Evolutionary conservation across 1,140 invertebrate genomes (phyloP).

Genomic region (Drosophila willistoni): DNA sequence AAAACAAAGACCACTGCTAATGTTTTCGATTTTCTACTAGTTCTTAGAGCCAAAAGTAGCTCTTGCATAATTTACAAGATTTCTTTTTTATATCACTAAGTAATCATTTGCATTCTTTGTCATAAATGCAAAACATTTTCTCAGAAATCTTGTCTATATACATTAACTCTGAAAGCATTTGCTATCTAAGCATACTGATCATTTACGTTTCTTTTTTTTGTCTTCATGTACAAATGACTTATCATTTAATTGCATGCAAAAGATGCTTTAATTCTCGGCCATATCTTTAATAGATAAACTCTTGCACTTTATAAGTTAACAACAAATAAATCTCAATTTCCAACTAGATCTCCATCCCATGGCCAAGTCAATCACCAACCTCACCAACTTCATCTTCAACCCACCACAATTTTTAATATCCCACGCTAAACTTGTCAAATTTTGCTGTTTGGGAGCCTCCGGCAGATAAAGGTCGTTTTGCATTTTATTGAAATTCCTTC

Average conservation of each 20-base stretch:
- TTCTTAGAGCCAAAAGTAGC: too few relatives aligned
- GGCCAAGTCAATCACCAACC: background rate
- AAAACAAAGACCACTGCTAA: too few relatives aligned
- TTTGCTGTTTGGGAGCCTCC: slow-evolving; percentile 18
- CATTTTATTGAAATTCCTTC: slow-evolving; percentile 71
- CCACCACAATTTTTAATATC: slow-evolving; percentile 55
- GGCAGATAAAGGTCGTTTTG: slow-evolving; percentile 64
- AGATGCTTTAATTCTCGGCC: background rate
- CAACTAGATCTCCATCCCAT: slow-evolving; percentile 30
- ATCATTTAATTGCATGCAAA: slow-evolving; percentile 12
- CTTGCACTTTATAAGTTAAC: slow-evolving; percentile 5
- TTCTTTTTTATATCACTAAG: background rate
- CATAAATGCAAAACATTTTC: background rate
- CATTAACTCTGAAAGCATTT: slow-evolving; percentile 4
- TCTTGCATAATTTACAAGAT: background rate
- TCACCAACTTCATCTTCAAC: background rate
- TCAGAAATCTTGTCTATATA: background rate
- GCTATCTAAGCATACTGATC: background rate
- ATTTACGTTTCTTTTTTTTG: background rate
- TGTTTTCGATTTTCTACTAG: too few relatives aligned
- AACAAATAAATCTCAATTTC: slow-evolving; percentile 17
- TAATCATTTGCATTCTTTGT: background rate
- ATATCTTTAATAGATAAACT: slow-evolving; percentile 6
- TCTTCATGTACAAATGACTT: slow-evolving; percentile 2
- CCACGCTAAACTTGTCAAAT: slow-evolving; percentile 64